A percentile compares a stretch with the other conserved stretches of the same genome.
Evolutionary conservation across 2,888 invertebrate species (phyloP).

Genomic region (Drosophila lutescens): DNA sequence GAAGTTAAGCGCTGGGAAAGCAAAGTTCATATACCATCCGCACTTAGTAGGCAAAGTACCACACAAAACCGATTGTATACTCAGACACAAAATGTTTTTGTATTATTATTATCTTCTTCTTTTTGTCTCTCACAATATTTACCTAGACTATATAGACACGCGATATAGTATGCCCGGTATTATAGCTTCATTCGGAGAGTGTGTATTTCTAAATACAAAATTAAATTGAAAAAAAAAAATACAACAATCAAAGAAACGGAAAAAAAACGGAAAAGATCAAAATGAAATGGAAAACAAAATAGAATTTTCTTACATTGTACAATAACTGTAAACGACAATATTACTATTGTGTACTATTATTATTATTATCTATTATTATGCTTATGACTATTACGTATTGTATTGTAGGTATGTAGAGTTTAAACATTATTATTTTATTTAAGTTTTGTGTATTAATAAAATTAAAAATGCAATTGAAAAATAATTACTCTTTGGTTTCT

Average conservation of each 20-base stretch:
- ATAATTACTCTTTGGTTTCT: slow-evolving; percentile 48
- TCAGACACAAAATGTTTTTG: slow-evolving; percentile 74
- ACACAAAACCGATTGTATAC: slow-evolving; percentile 64
- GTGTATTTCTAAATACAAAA: slow-evolving; percentile 36
- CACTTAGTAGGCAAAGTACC: slow-evolving; percentile 29
- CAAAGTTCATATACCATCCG: slow-evolving; percentile 45
- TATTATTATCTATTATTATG: slow-evolving; percentile 76
- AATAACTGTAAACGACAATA: slow-evolving; percentile 78
- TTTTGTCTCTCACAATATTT: slow-evolving; percentile 60
- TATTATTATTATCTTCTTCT: slow-evolving; percentile 58
- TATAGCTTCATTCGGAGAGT: slow-evolving; percentile 36
- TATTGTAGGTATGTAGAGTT: slow-evolving; percentile 84
- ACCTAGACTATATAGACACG: slow-evolving; percentile 62
- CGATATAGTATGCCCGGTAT: slow-evolving; percentile 64
- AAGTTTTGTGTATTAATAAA: slow-evolving; percentile 83
- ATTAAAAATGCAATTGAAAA: slow-evolving; percentile 78
- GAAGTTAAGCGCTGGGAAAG: slow-evolving; percentile 35
- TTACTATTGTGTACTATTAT: slow-evolving; percentile 80
- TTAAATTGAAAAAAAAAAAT: background rate
- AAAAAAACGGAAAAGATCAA: slow-evolving; percentile 39
- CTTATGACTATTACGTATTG: slow-evolving; percentile 80
- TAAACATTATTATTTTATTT: slow-evolving; percentile 78
- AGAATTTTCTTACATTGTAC: slow-evolving; percentile 74
- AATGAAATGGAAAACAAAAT: slow-evolving; percentile 30
- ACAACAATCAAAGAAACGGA: slow-evolving; percentile 7